phyloP scores from a whole-genome alignment of 92 coral and sea anemone species.

The Phenganax marumi region DNA sequence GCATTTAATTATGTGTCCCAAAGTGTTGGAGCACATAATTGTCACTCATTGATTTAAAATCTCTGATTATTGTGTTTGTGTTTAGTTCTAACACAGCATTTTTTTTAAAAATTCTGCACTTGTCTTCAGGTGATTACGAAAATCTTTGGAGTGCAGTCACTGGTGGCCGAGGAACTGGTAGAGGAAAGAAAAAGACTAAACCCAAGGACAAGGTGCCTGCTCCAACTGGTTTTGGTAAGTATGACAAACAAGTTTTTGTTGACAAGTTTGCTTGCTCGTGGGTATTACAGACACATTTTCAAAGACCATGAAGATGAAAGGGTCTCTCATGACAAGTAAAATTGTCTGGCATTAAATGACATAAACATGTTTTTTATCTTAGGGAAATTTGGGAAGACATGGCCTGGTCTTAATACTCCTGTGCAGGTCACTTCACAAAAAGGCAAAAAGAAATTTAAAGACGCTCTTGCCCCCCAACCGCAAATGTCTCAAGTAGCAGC shows the following conservation, averaged over 20 bases:
- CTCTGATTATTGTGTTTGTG: background rate
- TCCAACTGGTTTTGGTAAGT: conserved; percentile 75
- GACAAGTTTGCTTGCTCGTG: too few species aligned
- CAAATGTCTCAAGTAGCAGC: conserved; percentile 37
- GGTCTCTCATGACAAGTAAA: too few species aligned
- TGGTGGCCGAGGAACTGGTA: conserved; percentile 97
- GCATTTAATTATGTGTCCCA: background rate
- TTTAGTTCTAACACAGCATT: background rate
- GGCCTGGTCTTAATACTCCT: conserved; percentile 90
- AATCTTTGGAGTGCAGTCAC: conserved; percentile 96
- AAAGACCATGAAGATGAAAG: too few species aligned
- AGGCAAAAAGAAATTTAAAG: conserved; percentile 9
- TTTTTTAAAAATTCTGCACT: background rate
- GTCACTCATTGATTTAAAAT: too few species aligned
- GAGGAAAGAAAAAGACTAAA: conserved; percentile 78
- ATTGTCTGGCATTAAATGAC: background rate
- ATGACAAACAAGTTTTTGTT: background rate
- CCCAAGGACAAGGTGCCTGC: conserved; percentile 75
- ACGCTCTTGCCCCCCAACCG: conserved; percentile 5
- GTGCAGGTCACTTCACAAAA: conserved; percentile 48
- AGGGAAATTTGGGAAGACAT: conserved; percentile 77
- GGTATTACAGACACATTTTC: too few species aligned
- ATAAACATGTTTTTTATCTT: background rate
- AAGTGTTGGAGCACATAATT: background rate
- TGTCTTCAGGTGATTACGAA: conserved; percentile 67